Conservation (phyloP, 2,797 vertebrate species). For the Otolemur crassicaudatus region DNA sequence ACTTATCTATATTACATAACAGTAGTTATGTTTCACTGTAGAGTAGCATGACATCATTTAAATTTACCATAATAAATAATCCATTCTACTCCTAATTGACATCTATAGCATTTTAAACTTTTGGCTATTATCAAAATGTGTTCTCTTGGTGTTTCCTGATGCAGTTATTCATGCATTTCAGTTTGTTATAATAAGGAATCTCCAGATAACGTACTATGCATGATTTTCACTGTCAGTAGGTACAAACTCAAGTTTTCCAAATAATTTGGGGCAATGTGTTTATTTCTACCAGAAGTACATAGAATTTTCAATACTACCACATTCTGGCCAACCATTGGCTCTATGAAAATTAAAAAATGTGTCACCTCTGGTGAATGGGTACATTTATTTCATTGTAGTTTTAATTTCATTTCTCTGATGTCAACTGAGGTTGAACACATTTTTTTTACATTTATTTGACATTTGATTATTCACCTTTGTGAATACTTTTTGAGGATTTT, state of each 20-base stretch:
- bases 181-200: neutral
- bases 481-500: neutral
- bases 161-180: neutral
- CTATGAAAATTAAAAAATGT: neutral
- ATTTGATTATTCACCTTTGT: neutral
- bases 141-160: neutral
- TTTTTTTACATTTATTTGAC: neutral
- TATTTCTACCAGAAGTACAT: neutral
- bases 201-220: neutral
- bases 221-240: neutral
- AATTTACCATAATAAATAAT: neutral
- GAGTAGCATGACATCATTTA: neutral
- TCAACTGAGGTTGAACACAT: neutral
- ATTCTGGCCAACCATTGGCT: neutral
- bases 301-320: neutral
- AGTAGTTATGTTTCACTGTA: neutral
- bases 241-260: neutral
- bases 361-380: neutral
- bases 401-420: neutral
- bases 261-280: neutral
- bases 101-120: neutral
- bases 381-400: neutral
- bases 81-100: neutral
- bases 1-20: neutral
- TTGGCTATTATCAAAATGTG: neutral